Conservation (phyloP, 2,888 invertebrate species). For the Globia sparganii region DNA sequence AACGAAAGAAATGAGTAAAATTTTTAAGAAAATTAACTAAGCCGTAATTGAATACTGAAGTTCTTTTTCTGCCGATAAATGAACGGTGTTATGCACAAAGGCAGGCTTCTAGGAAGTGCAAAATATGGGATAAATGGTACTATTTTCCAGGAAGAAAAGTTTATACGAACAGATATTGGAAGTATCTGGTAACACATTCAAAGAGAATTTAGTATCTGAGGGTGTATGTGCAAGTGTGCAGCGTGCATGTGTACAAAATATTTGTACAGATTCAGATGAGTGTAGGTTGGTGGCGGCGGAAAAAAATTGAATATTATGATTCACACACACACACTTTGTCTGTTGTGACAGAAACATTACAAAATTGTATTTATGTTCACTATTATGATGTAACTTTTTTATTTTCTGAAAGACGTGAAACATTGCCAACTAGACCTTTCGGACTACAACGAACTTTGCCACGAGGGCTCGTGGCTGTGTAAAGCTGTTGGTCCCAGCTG, state of each 20-base stretch:
- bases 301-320: slow-evolving; percentile 26
- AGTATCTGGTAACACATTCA: background rate
- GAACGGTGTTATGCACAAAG: background rate
- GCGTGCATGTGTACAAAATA: background rate
- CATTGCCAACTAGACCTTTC: background rate
- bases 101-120: background rate
- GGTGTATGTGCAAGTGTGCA: background rate
- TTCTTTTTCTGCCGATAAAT: background rate
- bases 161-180: background rate
- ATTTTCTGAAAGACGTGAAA: background rate
- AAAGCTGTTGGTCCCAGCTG: background rate
- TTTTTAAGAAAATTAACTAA: background rate
- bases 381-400: slow-evolving; percentile 12
- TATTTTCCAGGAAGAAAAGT: background rate
- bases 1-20: background rate
- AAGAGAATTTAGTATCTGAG: too few relatives aligned
- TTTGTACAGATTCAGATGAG: background rate
- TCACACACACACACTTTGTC: slow-evolving; percentile 12
- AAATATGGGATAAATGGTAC: background rate
- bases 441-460: background rate
- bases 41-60: background rate
- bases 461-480: background rate
- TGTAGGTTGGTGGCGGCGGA: background rate
- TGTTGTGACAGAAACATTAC: slow-evolving; percentile 17
- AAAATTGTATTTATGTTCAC: slow-evolving; percentile 13